Evolutionary conservation across 2,797 vertebrate genomes (phyloP), one percentile per base, ranked within the genome.

Genomic region (Capromys pilorides): DNA sequence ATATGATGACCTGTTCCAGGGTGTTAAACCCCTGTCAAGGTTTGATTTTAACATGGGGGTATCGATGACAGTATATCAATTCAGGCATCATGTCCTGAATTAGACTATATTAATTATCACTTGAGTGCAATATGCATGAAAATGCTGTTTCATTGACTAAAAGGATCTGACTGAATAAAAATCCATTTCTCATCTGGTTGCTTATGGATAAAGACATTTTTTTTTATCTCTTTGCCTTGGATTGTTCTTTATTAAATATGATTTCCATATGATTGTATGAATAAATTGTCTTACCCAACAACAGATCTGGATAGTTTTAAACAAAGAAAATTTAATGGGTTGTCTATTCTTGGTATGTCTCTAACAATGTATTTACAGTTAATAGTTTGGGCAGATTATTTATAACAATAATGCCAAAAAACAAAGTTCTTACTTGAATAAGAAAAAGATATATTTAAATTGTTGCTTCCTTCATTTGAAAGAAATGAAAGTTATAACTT

Each of bases 1-100:
- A 94, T 98, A 98, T 97, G 98, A 98, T 98, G 98, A 99, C 98
- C 98, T 98, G 98, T 98, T 98, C 98, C 98, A 98, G 98, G 97
- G 98, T 98, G 98, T 99, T 99, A 99, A 99, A 98, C 98, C 98
- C 98, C 97, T 98, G 98, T 98, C 98, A 98, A 98, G 97, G 97
- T 98, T 98, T 98, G 98, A 99, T 98, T 98, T 98, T 98, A 98
- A 98, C 98, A 98, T 62, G 97, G 97, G 97, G 97, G 97, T 98
- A 98, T 97, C 97, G 97, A 98, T 98, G 98, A 99, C 98, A 98
- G 98, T 98, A 98, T 97, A 98, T 98, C 98, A 98, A 98, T 98
- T 98, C 98, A 97, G 97, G 98, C 98, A 98, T 98, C 98, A 98
- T 98, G 98, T 98, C 98, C 97, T 79, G 98, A 98, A 98, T 98